Percentiles rank a stretch among this genome's conserved stretches.
These are phyloP conservation scores for Spicauda simplicius DNA, from an alignment of 2,888 invertebrate genomes.

Conservation along the genomic window DNA sequence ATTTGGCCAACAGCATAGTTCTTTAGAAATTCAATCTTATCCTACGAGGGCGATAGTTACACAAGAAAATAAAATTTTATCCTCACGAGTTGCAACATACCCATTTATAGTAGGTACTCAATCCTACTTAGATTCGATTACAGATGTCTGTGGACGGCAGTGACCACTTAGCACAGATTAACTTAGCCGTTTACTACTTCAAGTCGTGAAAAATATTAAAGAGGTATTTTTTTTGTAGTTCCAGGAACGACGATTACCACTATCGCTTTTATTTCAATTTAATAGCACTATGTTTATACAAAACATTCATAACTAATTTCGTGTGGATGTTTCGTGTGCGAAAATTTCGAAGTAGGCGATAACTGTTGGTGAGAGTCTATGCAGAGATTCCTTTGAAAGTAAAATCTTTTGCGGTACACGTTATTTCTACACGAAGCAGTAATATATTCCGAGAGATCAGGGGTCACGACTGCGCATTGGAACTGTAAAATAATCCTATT, in stretches of 20 bases:
- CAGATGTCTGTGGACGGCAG: too few species aligned
- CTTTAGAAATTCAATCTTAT: too few species aligned
- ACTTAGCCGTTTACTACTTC: too few species aligned
- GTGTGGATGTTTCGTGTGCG: not conserved
- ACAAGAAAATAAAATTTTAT: too few species aligned
- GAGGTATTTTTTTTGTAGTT: too few species aligned
- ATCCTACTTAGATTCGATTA: too few species aligned
- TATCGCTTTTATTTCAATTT: not conserved
- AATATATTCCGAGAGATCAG: conserved; percentile 27
- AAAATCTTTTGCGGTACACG: conserved; percentile 31
- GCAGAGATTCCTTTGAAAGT: conserved; percentile 28
- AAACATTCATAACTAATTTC: not conserved
- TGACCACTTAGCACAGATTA: too few species aligned
- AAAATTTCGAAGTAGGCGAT: conserved; percentile 2
- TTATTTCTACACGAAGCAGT: conserved; percentile 18
- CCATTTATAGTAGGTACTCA: too few species aligned
- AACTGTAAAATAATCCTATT: conserved; percentile 24
- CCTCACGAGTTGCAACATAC: too few species aligned
- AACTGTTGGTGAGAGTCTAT: conserved; percentile 8
- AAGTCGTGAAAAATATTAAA: too few species aligned
- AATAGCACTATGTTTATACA: not conserved
- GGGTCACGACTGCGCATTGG: conserved; percentile 17
- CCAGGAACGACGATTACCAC: not conserved
- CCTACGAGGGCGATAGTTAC: too few species aligned
- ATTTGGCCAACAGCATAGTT: too few species aligned